Base-by-base conservation (phyloP, 1,140 invertebrate species). In the Drosophila kanapiae region DNA sequence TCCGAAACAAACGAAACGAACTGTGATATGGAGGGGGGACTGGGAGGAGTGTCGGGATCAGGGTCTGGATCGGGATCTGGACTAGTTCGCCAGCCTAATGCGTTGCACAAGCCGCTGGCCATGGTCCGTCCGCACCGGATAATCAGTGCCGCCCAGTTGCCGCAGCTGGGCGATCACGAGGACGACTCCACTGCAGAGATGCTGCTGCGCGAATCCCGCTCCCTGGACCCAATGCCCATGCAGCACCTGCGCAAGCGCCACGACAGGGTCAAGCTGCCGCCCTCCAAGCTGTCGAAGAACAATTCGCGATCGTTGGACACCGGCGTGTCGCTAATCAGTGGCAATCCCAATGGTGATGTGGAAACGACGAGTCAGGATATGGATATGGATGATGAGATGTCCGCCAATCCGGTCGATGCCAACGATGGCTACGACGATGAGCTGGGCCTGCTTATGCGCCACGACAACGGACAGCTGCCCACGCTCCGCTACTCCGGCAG, bases 1-100 rank as follows among this genome's bases (percentile, higher is more conserved):
- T 92, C 91, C 90, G 91, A 90, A 82, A 87, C 80, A 88, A 82
- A 85, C 74, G 91, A 92, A 90, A 93, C 80, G 75, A 92, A 87
- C 91, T 93, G 92, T 92, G 92, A 92, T 93, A 92, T 75, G 80
- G 87, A 83, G 65, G 77, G 80, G 56, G 81, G 60, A 78, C 64
- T 67, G 67, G 71, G 43, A 31, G 57, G 75, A 64, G 75, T 57
- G 67, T 48, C 56, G 14, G 60, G 35, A 29, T 56, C 59, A 27
- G 62, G 53, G 43, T 76, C 64, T 42, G 80, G 75, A 23, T 45
- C 51, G 9, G 77, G 59, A 37, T 64, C 67, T n/a, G 81, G 86
- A 16, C 47, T 91, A 37, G 75, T 87, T 43, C 88, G 81, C 13
- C 87, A 87, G 56, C 88, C 78, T 11, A 91, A 88, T 67, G 83